Conservation (phyloP, 2,797 vertebrate genomes). For the Rousettus madagascariensis region DNA sequence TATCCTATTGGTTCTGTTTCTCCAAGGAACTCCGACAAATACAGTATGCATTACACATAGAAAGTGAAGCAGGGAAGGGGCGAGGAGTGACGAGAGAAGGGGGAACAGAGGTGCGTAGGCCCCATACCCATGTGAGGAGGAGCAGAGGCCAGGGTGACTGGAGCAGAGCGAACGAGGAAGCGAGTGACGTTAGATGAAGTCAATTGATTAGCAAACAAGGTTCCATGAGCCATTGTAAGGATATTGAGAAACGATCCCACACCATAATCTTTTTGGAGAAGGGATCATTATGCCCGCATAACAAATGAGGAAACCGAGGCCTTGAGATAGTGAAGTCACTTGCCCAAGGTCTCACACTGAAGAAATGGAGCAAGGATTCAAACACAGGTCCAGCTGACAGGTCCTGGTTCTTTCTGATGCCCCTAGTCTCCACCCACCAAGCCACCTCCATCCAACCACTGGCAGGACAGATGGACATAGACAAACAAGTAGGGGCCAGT, state of each 20-base stretch:
- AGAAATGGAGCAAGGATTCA: background rate
- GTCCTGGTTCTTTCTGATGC: background rate
- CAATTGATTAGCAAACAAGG: background rate
- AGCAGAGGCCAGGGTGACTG: background rate
- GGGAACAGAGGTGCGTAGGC: background rate
- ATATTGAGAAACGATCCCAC: background rate
- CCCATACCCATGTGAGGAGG: background rate
- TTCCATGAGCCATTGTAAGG: background rate
- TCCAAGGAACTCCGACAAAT: background rate
- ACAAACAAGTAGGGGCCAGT: background rate
- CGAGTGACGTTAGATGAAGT: background rate
- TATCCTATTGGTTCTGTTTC: background rate
- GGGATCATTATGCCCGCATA: accelerated
- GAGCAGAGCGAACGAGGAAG: background rate
- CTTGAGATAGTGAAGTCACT: background rate
- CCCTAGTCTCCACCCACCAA: too few relatives aligned
- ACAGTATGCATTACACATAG: background rate
- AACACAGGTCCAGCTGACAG: background rate
- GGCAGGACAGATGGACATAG: background rate
- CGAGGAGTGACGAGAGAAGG: background rate
- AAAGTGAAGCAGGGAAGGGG: background rate
- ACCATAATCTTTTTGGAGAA: background rate
- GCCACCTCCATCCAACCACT: background rate
- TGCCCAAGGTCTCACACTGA: background rate
- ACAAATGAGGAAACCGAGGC: background rate